These are phyloP conservation scores for Notodromas monacha DNA, from an alignment of 2,888 invertebrate species.

Conservation along the genomic window DNA sequence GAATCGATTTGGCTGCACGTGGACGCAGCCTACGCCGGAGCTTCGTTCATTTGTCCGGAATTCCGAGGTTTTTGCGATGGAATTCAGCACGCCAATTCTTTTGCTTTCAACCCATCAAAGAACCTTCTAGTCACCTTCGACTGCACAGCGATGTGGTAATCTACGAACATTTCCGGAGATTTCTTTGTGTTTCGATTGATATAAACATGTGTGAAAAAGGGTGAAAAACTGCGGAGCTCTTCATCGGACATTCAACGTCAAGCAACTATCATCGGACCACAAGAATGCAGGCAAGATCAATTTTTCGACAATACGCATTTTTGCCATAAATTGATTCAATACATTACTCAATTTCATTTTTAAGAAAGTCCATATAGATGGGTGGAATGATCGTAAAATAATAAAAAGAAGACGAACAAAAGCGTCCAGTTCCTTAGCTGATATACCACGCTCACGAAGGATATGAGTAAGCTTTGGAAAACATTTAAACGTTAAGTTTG, in stretches of 20 bases:
- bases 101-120: slow-evolving; percentile 93
- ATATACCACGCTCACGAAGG: no score
- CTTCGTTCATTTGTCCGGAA: slow-evolving; percentile 23
- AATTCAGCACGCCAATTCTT: slow-evolving; percentile 74
- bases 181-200: slow-evolving; percentile 18
- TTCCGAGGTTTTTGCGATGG: slow-evolving; percentile 26
- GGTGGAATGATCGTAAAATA: no score
- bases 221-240: slow-evolving; percentile 67
- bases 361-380: no score
- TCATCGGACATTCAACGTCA: slow-evolving; percentile 86
- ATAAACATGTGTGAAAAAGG: slow-evolving; percentile 24
- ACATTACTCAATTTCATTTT: no score
- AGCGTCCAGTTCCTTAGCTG: no score
- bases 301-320: no score
- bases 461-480: no score
- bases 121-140: slow-evolving; percentile 88
- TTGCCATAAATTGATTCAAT: no score
- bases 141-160: slow-evolving; percentile 78
- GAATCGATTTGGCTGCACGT: slow-evolving; percentile 80
- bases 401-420: no score
- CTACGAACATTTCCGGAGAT: slow-evolving; percentile 17
- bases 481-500: no score
- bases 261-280: slow-evolving; percentile 81
- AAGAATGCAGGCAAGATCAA: slow-evolving; percentile 87
- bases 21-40: slow-evolving; percentile 92